These are phyloP conservation scores for Crypturellus undulatus DNA, from an alignment of 2,113 vertebrate genomes.

Conservation along the genomic window DNA sequence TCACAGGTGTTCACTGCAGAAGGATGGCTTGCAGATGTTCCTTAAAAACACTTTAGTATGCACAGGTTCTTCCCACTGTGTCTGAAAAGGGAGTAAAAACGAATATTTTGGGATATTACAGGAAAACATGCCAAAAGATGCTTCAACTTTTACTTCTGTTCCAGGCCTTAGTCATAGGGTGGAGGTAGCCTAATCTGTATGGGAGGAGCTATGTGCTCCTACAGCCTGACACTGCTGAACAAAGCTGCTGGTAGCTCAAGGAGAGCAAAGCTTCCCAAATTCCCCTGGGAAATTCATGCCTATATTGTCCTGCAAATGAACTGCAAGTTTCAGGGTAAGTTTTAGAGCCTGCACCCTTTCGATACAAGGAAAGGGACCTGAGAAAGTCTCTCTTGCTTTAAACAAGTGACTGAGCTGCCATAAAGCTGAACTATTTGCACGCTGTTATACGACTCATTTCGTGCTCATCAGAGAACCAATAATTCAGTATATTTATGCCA, in stretches of 20 bases:
- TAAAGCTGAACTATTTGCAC: neutral
- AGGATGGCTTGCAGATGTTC: neutral
- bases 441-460: accelerated
- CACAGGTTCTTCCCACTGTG: neutral
- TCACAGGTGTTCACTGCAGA: neutral
- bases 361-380: neutral
- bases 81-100: neutral
- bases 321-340: neutral
- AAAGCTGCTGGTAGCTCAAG: neutral
- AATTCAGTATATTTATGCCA: neutral
- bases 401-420: neutral
- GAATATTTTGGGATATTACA: neutral
- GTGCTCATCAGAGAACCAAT: neutral
- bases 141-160: neutral
- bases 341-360: neutral
- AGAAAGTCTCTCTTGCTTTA: neutral
- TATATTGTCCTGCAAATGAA: neutral
- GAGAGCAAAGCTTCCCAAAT: neutral
- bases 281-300: neutral
- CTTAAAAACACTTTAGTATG: neutral
- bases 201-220: slow-evolving; percentile 4
- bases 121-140: neutral
- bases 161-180: slow-evolving; percentile 29
- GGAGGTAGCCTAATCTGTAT: neutral
- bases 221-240: neutral